Evolutionary conservation across 2,888 invertebrate genomes (phyloP).

Genomic region (Gari tellinella): DNA sequence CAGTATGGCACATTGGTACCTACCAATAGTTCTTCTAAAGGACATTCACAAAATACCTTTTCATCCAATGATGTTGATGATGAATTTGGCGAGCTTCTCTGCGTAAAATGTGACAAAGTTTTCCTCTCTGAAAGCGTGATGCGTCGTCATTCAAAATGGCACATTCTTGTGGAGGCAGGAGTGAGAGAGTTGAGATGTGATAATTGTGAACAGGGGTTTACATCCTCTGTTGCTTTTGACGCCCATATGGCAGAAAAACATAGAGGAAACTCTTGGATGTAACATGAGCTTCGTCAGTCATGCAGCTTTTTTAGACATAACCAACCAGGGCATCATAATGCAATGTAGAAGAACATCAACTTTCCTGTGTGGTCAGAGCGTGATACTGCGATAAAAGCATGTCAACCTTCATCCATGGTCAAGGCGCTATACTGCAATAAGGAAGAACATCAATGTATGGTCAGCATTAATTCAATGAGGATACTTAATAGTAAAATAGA

Average conservation of each 20-base stretch:
- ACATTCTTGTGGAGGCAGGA: conserved; percentile 26
- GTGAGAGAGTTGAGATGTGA: conserved; percentile 31
- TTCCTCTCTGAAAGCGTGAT: conserved; percentile 29
- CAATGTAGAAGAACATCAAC: too few species aligned
- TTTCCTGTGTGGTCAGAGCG: too few species aligned
- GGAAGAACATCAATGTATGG: too few species aligned
- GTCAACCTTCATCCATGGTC: too few species aligned
- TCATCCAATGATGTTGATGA: conserved; percentile 18
- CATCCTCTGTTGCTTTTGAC: not conserved
- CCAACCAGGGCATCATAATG: conserved; percentile 8
- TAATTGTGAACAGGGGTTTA: conserved; percentile 42
- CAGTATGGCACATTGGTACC: too few species aligned
- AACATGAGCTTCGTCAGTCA: conserved; percentile 32
- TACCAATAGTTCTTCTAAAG: too few species aligned
- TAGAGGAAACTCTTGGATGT: conserved; percentile 39
- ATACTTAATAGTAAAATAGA: too few species aligned
- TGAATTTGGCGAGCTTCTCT: conserved; percentile 37
- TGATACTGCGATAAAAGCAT: too few species aligned
- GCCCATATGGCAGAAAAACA: conserved; percentile 33
- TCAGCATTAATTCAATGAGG: too few species aligned
- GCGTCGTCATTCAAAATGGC: conserved; percentile 45
- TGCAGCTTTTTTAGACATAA: conserved; percentile 26
- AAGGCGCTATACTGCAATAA: too few species aligned
- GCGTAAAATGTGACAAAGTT: conserved; percentile 45
- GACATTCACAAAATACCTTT: too few species aligned